Conservation (phyloP, 2,113 vertebrate species). For the Lathamus discolor region DNA sequence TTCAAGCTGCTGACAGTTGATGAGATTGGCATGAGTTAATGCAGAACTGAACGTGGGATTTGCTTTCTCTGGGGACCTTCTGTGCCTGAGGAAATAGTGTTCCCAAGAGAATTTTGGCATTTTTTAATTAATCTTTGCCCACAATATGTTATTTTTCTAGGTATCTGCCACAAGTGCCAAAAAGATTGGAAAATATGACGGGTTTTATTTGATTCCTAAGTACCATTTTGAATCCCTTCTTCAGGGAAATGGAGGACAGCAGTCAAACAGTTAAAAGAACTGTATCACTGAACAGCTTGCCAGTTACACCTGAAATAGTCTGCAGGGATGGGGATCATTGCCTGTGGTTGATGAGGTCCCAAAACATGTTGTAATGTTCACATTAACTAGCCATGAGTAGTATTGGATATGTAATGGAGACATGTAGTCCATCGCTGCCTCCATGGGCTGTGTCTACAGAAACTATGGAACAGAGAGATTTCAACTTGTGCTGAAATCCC, state of each 20-base stretch:
- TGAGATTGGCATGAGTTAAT: background rate
- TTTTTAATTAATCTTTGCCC: background rate
- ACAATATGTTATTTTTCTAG: background rate
- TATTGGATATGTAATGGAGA: background rate
- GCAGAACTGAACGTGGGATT: background rate
- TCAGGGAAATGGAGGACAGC: background rate
- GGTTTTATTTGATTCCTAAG: background rate
- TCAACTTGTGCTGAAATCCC: background rate
- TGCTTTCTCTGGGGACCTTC: background rate
- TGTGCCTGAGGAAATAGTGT: background rate
- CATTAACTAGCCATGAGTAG: background rate
- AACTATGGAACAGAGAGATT: background rate
- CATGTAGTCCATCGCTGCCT: fast-evolving
- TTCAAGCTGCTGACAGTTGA: background rate
- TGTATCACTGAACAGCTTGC: background rate
- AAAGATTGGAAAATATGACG: background rate
- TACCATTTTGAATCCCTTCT: background rate
- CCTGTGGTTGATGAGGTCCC: background rate
- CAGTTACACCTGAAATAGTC: background rate
- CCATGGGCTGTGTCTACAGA: background rate
- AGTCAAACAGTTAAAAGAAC: background rate
- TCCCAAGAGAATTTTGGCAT: background rate
- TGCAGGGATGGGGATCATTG: fast-evolving
- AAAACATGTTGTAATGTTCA: background rate
- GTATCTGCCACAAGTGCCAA: background rate